Conservation (phyloP, 2,888 invertebrate species). For the Anodontia alba region DNA sequence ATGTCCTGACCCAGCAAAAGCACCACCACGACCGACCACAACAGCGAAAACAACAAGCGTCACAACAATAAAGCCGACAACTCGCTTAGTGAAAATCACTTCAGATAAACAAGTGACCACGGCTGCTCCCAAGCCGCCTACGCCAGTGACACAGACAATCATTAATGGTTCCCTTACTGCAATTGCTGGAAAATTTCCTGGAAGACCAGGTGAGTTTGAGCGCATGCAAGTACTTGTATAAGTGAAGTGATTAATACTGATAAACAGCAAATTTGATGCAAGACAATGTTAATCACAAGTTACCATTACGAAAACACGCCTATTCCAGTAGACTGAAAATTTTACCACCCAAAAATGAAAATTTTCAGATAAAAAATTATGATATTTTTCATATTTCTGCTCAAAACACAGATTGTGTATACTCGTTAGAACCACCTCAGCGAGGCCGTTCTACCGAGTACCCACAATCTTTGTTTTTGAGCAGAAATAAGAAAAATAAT, state of each 20-base stretch:
- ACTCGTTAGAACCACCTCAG: too few relatives aligned
- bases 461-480: too few relatives aligned
- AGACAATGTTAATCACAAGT: too few relatives aligned
- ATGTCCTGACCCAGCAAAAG: constrained; percentile 59
- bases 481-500: too few relatives aligned
- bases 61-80: constrained; percentile 7
- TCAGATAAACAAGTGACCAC: background rate
- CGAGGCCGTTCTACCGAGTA: too few relatives aligned
- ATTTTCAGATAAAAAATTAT: too few relatives aligned
- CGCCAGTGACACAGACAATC: constrained; percentile 3
- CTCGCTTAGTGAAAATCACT: background rate
- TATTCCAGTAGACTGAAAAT: too few relatives aligned
- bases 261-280: too few relatives aligned
- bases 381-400: too few relatives aligned
- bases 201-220: constrained; percentile 57
- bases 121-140: background rate
- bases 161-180: constrained; percentile 25
- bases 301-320: too few relatives aligned
- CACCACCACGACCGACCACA: constrained; percentile 43
- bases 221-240: background rate
- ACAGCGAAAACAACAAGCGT: constrained; percentile 12
- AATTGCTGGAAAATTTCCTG: constrained; percentile 54
- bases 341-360: too few relatives aligned
- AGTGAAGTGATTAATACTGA: background rate
- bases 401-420: too few relatives aligned